Conservation (phyloP, 2,797 vertebrate genomes). For the Eulemur coronatus region DNA sequence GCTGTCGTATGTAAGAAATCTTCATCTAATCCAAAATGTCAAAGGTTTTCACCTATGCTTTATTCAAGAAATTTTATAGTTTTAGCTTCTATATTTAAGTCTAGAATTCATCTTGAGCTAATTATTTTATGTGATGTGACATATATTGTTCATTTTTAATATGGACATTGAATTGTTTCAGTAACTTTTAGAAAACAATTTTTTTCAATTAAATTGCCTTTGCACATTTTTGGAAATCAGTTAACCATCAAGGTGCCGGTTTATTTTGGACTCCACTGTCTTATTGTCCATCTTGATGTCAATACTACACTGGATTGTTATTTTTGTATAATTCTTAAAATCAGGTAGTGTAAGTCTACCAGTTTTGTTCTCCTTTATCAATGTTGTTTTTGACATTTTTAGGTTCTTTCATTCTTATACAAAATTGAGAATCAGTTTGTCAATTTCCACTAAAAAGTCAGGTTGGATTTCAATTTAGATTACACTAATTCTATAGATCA, state of each 20-base stretch:
- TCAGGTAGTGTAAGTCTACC: neutral
- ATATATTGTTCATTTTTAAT: neutral
- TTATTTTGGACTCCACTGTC: neutral
- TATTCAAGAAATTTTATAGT: neutral
- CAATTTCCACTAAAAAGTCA: neutral
- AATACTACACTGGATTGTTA: neutral
- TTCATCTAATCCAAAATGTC: neutral
- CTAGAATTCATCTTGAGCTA: neutral
- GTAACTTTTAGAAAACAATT: neutral
- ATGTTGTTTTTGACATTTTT: neutral
- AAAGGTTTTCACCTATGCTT: neutral
- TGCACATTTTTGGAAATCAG: neutral
- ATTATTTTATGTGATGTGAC: neutral
- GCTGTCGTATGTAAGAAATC: neutral
- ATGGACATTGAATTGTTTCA: neutral
- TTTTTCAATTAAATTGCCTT: neutral
- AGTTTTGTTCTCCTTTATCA: neutral
- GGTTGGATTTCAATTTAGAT: neutral
- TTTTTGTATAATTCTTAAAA: slow-evolving; percentile 1
- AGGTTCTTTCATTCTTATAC: neutral
- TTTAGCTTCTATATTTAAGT: neutral
- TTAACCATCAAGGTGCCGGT: neutral
- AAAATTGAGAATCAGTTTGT: neutral
- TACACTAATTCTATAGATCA: neutral
- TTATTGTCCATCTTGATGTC: neutral